Conservation (phyloP, 2,888 invertebrate genomes). For the Trichopria drosophilae region DNA sequence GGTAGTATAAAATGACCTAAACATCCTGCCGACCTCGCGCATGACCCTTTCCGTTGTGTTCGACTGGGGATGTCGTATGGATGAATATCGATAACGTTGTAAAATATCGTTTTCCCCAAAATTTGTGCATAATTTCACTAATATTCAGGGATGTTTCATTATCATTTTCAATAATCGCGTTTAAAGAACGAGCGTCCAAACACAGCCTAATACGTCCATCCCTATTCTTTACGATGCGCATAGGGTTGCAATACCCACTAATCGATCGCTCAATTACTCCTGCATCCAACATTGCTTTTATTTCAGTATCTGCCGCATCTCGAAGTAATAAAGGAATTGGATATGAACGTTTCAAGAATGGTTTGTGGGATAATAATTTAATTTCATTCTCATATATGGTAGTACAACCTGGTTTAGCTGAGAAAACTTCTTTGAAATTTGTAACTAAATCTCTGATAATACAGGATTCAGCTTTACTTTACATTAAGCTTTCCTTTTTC, state of each 20-base stretch:
- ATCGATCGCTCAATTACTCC: no score
- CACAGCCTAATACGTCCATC: not conserved
- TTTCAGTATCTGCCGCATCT: not conserved
- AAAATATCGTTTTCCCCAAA: not conserved
- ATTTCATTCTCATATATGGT: not conserved
- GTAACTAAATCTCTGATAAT: no score
- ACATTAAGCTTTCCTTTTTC: no score
- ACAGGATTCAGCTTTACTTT: no score
- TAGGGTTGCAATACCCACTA: constrained; percentile 6
- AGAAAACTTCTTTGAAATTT: no score
- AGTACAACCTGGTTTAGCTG: no score
- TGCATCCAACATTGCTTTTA: constrained; percentile 7
- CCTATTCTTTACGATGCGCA: constrained; percentile 4
- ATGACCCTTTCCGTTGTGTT: constrained; percentile 39
- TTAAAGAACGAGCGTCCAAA: no score
- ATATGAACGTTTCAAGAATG: not conserved
- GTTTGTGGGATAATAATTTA: not conserved
- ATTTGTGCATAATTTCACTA: not conserved
- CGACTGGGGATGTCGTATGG: constrained; percentile 34
- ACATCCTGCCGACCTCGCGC: constrained; percentile 34
- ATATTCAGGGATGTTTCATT: no score
- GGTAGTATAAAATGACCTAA: constrained; percentile 23
- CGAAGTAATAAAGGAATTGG: constrained; percentile 1
- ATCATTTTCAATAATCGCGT: no score
- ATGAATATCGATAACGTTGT: constrained; percentile 3